A percentile compares a stretch with the other conserved stretches of the same genome.
phyloP scores from a whole-genome alignment of 2,113 vertebrate genomes.

The Salvelinus fontinalis region DNA sequence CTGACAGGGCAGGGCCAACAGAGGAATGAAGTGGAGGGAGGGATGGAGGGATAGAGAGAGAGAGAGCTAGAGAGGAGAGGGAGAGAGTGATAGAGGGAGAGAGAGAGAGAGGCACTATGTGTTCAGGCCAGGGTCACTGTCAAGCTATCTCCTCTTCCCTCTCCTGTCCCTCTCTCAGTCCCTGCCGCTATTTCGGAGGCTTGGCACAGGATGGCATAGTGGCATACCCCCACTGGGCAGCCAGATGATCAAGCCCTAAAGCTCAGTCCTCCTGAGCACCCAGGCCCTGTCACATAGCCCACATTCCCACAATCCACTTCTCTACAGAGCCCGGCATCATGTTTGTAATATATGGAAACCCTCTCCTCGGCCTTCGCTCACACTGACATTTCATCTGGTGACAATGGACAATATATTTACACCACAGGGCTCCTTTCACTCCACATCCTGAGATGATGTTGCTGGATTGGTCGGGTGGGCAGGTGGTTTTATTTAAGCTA shows the following conservation, averaged over 20 bases:
- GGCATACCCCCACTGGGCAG: conserved; percentile 34
- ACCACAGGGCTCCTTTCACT: conserved; percentile 24
- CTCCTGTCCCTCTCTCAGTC: conserved; percentile 13
- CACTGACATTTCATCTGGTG: conserved; percentile 59
- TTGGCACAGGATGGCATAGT: conserved; percentile 42
- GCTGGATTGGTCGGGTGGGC: not conserved
- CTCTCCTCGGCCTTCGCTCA: conserved; percentile 15
- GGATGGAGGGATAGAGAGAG: not conserved
- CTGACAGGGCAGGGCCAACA: not conserved
- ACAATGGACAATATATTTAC: conserved; percentile 52
- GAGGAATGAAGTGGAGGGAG: conserved; percentile 40
- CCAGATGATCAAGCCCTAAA: conserved; percentile 56
- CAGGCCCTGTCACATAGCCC: conserved; percentile 36
- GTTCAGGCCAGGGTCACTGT: conserved; percentile 25
- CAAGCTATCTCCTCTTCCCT: conserved; percentile 13
- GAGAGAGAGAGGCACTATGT: conserved; percentile 15
- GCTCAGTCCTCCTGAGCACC: conserved; percentile 29
- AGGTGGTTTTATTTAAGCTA: not conserved
- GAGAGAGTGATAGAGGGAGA: not conserved
- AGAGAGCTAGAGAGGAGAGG: not conserved
- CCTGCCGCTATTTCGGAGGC: conserved; percentile 41
- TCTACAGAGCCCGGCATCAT: conserved; percentile 33
- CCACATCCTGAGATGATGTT: not conserved
- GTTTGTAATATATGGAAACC: conserved; percentile 50
- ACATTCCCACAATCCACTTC: conserved; percentile 43